Base-by-base conservation (phyloP, 2,888 invertebrate species). In the Operophtera brumata region DNA sequence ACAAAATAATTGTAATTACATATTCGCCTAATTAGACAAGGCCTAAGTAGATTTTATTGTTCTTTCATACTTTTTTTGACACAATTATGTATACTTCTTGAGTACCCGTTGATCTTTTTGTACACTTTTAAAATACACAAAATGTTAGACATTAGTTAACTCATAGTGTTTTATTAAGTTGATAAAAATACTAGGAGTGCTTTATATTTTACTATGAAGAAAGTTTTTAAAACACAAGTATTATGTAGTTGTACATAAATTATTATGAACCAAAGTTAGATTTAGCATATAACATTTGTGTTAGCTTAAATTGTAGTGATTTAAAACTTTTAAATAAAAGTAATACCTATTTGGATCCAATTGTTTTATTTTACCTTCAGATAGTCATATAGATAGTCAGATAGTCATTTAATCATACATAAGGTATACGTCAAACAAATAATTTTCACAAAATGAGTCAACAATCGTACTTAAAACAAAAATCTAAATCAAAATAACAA, bases 151-250 rank as follows among this genome's bases (percentile, higher is more conserved):
- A 13, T 47, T 44, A 47, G 28, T 52, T 51, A n/a, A n/a, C n/a
- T 36, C 48, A 45, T 40, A 48, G 34, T 11, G 36, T 43, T 53
- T 12, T n/a, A 39, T 20, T 25, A 35, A 25, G 36, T 46, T 36
- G 26, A 45, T 36, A 55, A 59, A 56, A 20, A 20, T 20, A 62
- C 56, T 70, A 65, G 72, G 70, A 74, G 71, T 71, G 79, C 78
- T 80, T 82, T 64, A 63, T 69, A 71, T 70, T 71, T 69, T 69
- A 77, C 6, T 30, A 30, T 28, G 45, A 70, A 72, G 64, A 76
- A 68, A 77, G 83, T 85, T 84, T 86, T 84, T 82, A 65, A 74
- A 80, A 84, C 83, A 84, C 84, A 80, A 51, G 43, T 55, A 51
- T 54, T 77, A 77, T 66, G 59, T 78, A 73, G 73, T 65, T 84